These are phyloP conservation scores for Itoplectis maculator DNA, from an alignment of 2,888 invertebrate genomes.

Conservation along the genomic window DNA sequence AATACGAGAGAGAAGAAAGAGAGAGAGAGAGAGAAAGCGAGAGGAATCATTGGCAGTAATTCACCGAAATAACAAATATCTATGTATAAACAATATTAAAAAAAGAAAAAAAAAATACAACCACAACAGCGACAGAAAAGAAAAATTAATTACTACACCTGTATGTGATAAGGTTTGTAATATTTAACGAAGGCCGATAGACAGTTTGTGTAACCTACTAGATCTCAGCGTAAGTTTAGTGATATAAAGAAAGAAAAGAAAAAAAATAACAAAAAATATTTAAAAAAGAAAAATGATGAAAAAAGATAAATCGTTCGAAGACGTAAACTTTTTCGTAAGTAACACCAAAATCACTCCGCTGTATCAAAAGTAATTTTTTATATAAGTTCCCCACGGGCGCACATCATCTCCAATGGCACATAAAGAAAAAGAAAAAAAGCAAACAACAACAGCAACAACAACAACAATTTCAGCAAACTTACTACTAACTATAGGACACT, in stretches of 20 bases:
- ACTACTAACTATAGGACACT: conserved; percentile 74
- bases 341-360: conserved; percentile 83
- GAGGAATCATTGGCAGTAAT: conserved; percentile 79
- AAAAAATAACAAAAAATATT: conserved; percentile 67
- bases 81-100: conserved; percentile 73
- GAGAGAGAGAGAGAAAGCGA: conserved; percentile 48
- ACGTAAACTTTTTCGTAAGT: conserved; percentile 77
- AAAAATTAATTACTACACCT: conserved; percentile 73
- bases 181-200: conserved; percentile 79
- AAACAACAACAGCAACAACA: conserved; percentile 49
- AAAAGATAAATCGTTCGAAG: conserved; percentile 40
- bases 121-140: conserved; percentile 57
- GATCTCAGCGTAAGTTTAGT: conserved; percentile 83
- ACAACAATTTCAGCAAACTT: conserved; percentile 71
- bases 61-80: conserved; percentile 75
- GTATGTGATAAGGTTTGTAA: conserved; percentile 83
- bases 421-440: conserved; percentile 62
- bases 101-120: conserved; percentile 63
- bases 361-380: conserved; percentile 83
- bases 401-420: conserved; percentile 83
- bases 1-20: conserved; percentile 75
- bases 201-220: conserved; percentile 81
- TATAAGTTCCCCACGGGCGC: conserved; percentile 82
- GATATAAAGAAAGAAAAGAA: conserved; percentile 68
- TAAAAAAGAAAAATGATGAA: conserved; percentile 25